Conservation (phyloP, 2,888 invertebrate species). For the Melolontha melolontha region DNA sequence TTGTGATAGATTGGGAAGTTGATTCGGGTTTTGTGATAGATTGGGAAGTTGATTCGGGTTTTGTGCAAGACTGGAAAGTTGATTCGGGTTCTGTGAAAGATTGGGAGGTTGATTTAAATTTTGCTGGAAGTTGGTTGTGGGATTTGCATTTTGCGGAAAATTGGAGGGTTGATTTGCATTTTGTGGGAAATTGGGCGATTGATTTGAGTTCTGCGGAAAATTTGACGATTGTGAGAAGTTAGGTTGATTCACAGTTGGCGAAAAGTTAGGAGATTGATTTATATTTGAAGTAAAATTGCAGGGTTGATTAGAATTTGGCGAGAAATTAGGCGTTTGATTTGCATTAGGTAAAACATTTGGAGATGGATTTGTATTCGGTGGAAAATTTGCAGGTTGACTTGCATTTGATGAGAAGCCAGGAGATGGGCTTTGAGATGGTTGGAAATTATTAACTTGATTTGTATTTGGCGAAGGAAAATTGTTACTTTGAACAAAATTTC, state of each 20-base stretch:
- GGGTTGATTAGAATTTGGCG: conserved; percentile 6
- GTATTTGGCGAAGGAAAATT: conserved; percentile 1
- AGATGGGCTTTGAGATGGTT: conserved; percentile 19
- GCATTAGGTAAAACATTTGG: conserved; percentile 21
- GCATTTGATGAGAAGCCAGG: conserved; percentile 20
- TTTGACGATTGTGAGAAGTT: background rate
- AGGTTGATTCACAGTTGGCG: background rate
- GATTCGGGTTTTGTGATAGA: conserved; percentile 7
- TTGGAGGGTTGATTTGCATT: conserved; percentile 53
- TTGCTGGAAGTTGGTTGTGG: conserved; percentile 13
- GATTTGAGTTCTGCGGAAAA: conserved; percentile 6
- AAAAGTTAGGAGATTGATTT: conserved; percentile 32
- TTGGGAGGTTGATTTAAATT: conserved; percentile 9
- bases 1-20: conserved; percentile 7
- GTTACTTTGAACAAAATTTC: conserved; percentile 19
- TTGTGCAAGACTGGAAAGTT: conserved; percentile 16
- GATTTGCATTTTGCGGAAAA: conserved; percentile 38
- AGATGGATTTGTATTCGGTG: conserved; percentile 30
- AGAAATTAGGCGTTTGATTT: conserved; percentile 33
- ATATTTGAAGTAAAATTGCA: conserved; percentile 48
- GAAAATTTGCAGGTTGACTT: conserved; percentile 22
- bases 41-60: conserved; percentile 10
- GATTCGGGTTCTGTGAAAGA: conserved; percentile 15
- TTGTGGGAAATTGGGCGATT: conserved; percentile 48
- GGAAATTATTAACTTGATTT: conserved; percentile 7